phyloP scores from a whole-genome alignment of 2,888 invertebrate genomes.

The Ischnus inquisitorius region DNA sequence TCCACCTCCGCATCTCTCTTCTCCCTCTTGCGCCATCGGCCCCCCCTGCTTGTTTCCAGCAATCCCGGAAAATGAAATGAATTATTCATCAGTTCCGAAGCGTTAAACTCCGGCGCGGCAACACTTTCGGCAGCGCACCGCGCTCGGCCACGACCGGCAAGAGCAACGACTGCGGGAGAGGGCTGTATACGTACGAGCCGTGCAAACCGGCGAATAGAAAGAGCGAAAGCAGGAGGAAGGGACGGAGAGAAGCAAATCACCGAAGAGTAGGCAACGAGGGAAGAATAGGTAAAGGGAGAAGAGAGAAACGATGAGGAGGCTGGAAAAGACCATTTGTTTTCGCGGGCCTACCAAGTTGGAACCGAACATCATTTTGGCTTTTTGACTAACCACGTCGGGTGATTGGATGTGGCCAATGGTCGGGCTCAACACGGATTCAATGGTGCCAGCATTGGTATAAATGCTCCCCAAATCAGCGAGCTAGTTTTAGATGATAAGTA shows the following conservation, averaged over 20 bases:
- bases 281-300: constrained; percentile 25
- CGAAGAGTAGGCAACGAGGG: not conserved
- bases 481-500: too few species aligned
- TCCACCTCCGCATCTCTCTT: constrained; percentile 66
- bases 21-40: constrained; percentile 13
- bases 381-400: not conserved
- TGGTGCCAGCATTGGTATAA: too few species aligned
- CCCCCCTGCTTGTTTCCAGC: constrained; percentile 59
- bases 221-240: not conserved
- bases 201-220: constrained; percentile 22
- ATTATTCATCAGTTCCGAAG: constrained; percentile 80
- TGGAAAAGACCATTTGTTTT: constrained; percentile 78
- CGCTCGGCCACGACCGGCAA: not conserved
- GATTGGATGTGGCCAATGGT: too few species aligned
- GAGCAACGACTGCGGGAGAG: constrained; percentile 25
- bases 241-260: constrained; percentile 1
- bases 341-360: constrained; percentile 75
- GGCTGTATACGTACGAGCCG: constrained; percentile 1
- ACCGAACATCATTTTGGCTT: constrained; percentile 53
- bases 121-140: constrained; percentile 57
- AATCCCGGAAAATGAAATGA: constrained; percentile 81
- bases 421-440: too few species aligned
- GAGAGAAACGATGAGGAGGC: constrained; percentile 39
- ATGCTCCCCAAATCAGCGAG: too few species aligned
- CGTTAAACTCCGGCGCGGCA: constrained; percentile 74